Base-by-base conservation (phyloP, 23 tunicate genomes). In the Styela clava region DNA sequence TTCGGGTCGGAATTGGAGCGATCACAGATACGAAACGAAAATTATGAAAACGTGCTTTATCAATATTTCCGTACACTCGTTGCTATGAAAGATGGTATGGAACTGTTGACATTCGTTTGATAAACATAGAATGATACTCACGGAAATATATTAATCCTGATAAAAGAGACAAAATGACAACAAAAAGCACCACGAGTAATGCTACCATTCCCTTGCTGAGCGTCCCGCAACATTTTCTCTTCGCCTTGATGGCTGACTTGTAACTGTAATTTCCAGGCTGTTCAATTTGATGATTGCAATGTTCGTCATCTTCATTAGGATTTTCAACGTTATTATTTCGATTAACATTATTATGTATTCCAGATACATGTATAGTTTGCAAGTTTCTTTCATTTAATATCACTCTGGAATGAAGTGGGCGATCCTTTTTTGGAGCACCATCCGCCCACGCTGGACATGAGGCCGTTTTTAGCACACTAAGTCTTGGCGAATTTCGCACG, bases 391-490 rank as follows among this genome's bases (percentile, higher is more conserved):
- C 22, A 29, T 67, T 27, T 61, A 21, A 61, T 67, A 67, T 16
- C 22, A 25, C 12, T 24, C 16, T 1, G 22, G 30, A 16, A 24
- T 29, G 16, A 24, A 29, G 16, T 19, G 16, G 31, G 30, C 71
- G 71, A 16, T 16, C 71, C 24, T 44, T 7, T 44, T 44, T 27
- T 24, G 71, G 71, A 24, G 31, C 31, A 25, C 71, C 71, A 29
- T 67, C 71, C 31, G 71, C 2, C 71, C 71, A 67, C 31, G 71
- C 71, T 24, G 71, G 71, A 29, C 71, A 67, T 16, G 71, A 67
- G 22, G 71, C 30, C 22, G 71, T 67, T 67, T 67, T 67, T 67
- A 67, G 22, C 16, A 67, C 71, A 18, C 31, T 29, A 18, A 67
- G 16, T 22, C 22, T 67, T 0, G 71, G 31, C 71, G 71, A 29